Evolutionary conservation across 2,888 invertebrate genomes (phyloP), one percentile per base, ranked within the genome.

Genomic region (Cephus nigrinus): DNA sequence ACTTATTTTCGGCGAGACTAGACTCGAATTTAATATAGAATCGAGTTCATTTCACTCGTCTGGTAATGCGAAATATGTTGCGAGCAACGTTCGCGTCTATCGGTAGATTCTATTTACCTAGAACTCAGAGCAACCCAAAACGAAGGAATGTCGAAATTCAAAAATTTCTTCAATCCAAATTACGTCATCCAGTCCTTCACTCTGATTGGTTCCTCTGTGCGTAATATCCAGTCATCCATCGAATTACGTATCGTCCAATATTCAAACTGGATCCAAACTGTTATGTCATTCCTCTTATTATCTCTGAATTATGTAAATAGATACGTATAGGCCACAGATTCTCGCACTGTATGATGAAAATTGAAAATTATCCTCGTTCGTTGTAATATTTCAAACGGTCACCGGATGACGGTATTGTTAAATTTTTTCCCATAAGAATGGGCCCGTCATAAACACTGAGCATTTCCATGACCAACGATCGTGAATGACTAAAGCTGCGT

Each of bases 21-120:
- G 74, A 30, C 68, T 36, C 77, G 69, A 77, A 77, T 77, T 77
- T 77, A 77, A 77, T 77, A 77, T 77, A 77, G 77, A 74, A 77
- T 77, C 32, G 77, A 73, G 77, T 77, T 77, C 77, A 74, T 69
- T 77, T 77, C 72, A 77, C 77, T 77, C 77, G 55, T 32, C 32
- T 35, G 55, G 32, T 32, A 55, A 32, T 68, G 75, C 75, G 32
- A 55, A 15, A 55, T 35, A 55, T 32, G 31, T 12, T 23, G 23
- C 23, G 11, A 55, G 55, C 2, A 55, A 23, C 55, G 55, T 55
- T 23, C 55, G 9, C 55, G 23, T 55, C 55, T 55, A 55, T 55
- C 23, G 5, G 23, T 9, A 23, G 55, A 23, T 23, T 23, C 23
- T 55, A 23, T 55, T 55, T 55, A 36, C 12, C 36, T 15, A 12